Base-by-base conservation (phyloP, 2,113 vertebrate genomes). In the Pterophyllum scalare region DNA sequence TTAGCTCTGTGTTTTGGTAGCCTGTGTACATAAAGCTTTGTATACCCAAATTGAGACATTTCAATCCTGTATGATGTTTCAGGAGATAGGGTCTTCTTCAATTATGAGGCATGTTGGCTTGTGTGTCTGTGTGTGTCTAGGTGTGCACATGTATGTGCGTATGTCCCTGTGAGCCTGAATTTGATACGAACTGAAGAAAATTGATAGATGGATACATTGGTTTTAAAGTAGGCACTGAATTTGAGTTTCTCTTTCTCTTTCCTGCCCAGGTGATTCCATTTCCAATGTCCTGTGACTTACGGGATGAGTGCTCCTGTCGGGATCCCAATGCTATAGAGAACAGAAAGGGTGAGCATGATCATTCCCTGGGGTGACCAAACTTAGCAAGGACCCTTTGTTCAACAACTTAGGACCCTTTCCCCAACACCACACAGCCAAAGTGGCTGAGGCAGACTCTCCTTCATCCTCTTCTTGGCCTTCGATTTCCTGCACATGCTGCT, bases 241-340 rank as follows among this genome's bases (percentile, higher is more conserved):
- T 72, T 60, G 13, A 52, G n/a, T 72, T 6, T 87, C 8, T 84
- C n/a, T 77, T 49, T 85, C 11, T 88, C 20, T 38, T 38, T 90
- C n/a, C 43, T 86, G 9, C 81, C 31, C 88, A 99, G 98, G 98
- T 99, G 89, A 98, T 97, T 61, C 98, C 98, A 0, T 99, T 99
- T 87, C 98, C 98, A 57, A 97, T 97, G 96, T 98, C 97, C 82
- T 99, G 98, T 88, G 97, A 99, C 91, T 93, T 97, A 22, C 96
- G 97, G 88, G 95, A 96, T 78, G 98, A 99, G 65, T 99, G 98
- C 87, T 97, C 98, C 90, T 99, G 98, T 84, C 96, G 97, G 85
- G 98, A 99, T 88, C 98, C 98, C 35, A 95, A 96, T 0, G 97
- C 98, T 74, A 92, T 96, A 64, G 98, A 99, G 95, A 97, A 99